Base-by-base conservation (phyloP, 2,888 invertebrate species). In the Lasioglossum villosulum region DNA sequence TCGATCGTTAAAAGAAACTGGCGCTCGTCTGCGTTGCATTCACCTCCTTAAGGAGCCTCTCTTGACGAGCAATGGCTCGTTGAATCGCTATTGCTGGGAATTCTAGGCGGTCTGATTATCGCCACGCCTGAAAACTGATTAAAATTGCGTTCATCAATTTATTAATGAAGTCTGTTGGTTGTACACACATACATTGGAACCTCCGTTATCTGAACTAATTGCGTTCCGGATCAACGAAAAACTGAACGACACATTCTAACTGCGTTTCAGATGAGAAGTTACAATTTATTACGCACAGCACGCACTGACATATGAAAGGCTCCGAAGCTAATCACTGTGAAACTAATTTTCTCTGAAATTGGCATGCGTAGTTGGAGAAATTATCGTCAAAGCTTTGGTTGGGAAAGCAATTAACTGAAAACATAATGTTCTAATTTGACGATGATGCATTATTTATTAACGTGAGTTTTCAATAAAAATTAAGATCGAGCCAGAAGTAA, bases 1-100 rank as follows among this genome's bases (percentile, higher is more conserved):
- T 92, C 91, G 92, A 92, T 92, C 92, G 83, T 92, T 90, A 92
- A 86, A 90, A 86, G 88, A 90, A 89, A 90, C 66, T 71, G 45
- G 42, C 39, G 80, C 82, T 68, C 68, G 72, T 86, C 63, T 59
- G 68, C 66, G 74, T 84, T 74, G 42, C 84, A 34, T 88, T 90
- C 90, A 83, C 83, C 83, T 83, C 79, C 80, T 88, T 85, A 85
- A 34, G 68, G 56, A 82, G 45, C 80, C 74, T 81, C 82, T 83
- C 78, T 59, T 76, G 71, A 12, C 34, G 56, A 68, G 89, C 87
- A 71, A 87, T 83, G 90, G 83, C 86, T 90, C 90, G 86, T 90
- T 89, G 77, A 84, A 76, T 86, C 85, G 84, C 63, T 83, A 80
- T 79, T 80, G 78, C 78, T 66, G 77, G 16, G 45, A 76, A 80